Evolutionary conservation across 2,113 vertebrate species (phyloP).

Genomic region (Mungos mungo): DNA sequence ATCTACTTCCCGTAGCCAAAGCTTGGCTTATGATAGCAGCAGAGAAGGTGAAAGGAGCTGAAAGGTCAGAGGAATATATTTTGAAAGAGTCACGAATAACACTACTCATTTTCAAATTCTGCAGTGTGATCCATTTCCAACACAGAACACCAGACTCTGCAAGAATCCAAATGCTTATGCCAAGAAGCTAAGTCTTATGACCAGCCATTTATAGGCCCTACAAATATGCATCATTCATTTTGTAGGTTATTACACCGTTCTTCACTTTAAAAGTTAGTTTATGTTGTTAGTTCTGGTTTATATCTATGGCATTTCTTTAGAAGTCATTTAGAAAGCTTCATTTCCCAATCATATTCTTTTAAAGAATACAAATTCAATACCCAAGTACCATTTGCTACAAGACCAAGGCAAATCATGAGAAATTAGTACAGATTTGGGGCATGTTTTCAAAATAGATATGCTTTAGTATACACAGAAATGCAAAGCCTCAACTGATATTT

Average conservation of each 20-base stretch:
- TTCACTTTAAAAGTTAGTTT: not conserved
- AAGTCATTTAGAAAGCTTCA: not conserved
- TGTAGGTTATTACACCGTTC: not conserved
- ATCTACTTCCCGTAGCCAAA: not conserved
- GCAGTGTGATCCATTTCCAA: not conserved
- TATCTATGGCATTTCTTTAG: not conserved
- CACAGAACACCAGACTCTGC: not conserved
- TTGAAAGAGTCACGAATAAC: not conserved
- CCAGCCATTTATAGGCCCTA: not conserved
- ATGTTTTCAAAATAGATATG: not conserved
- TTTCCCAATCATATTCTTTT: not conserved
- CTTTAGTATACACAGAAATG: not conserved
- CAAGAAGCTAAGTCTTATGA: constrained; percentile 48
- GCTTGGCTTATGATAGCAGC: not conserved
- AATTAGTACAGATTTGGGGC: not conserved
- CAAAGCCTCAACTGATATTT: not conserved
- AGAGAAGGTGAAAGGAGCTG: not conserved
- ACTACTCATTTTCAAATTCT: constrained; percentile 41
- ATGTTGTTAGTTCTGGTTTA: not conserved
- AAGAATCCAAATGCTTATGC: not conserved
- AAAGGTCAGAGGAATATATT: constrained; percentile 44
- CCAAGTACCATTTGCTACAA: not conserved
- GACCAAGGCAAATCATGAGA: not conserved
- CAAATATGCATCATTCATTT: not conserved
- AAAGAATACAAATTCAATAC: not conserved